Conservation (phyloP, 1,140 invertebrate species). For the Akabosia matsudoensis region DNA sequence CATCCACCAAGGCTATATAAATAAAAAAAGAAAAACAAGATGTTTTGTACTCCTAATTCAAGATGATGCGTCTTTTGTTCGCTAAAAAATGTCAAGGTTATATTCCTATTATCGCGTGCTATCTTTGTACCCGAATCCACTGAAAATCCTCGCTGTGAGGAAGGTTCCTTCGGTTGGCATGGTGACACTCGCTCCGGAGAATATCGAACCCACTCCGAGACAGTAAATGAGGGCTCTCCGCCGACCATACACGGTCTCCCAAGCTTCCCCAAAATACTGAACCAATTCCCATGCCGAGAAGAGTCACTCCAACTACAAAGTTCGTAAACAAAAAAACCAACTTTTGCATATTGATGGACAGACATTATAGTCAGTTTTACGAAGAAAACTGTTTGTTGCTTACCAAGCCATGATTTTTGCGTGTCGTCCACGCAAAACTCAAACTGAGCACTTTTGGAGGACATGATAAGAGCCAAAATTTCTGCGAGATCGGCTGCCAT, state of each 20-base stretch:
- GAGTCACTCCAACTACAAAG: conserved; percentile 40
- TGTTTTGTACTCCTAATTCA: too few species aligned
- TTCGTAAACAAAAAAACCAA: background rate
- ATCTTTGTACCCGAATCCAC: conserved; percentile 46
- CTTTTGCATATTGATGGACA: background rate
- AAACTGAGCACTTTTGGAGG: conserved; percentile 47
- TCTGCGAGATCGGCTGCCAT: conserved; percentile 44
- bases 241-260: conserved; percentile 40
- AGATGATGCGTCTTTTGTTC: too few species aligned
- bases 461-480: conserved; percentile 47
- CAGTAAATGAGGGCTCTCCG: conserved; percentile 41
- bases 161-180: conserved; percentile 47
- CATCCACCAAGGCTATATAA: conserved; percentile 43
- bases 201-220: conserved; percentile 44
- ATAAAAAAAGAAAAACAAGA: background rate
- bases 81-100: too few species aligned
- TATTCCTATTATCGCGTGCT: too few species aligned
- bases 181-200: conserved; percentile 41
- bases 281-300: conserved; percentile 45
- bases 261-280: conserved; percentile 43
- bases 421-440: conserved; percentile 46
- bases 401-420: conserved; percentile 47
- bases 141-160: conserved; percentile 43
- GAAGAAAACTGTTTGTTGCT: conserved; percentile 10
- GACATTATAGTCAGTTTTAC: background rate